A percentile compares a stretch with the other conserved stretches of the same genome.
Evolutionary conservation across 2,113 vertebrate species (phyloP).

Genomic region (Elgaria multicarinata): DNA sequence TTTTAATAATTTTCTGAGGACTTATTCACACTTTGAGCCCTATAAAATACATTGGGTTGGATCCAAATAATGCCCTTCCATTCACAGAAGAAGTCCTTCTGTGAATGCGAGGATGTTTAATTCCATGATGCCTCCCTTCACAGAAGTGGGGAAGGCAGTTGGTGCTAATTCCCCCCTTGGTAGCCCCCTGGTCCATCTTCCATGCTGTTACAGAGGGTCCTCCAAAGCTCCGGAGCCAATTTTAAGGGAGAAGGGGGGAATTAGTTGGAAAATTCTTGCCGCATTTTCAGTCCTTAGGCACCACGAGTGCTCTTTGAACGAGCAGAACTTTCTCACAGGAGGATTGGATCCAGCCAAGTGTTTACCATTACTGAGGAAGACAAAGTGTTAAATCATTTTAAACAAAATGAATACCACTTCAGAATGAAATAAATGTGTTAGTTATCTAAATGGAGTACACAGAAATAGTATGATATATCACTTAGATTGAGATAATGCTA

Average conservation of each 20-base stretch:
- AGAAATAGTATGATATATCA: background rate
- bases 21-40: background rate
- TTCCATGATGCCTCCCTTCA: background rate
- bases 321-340: background rate
- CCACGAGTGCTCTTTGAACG: background rate
- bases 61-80: background rate
- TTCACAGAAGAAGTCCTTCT: too few species aligned
- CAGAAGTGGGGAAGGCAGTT: background rate
- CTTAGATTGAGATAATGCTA: background rate
- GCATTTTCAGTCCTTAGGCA: too few species aligned
- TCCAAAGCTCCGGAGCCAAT: background rate
- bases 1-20: background rate
- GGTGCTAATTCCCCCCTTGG: background rate
- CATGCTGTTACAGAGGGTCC: background rate
- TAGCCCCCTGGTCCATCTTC: background rate
- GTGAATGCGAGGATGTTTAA: background rate
- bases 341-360: background rate
- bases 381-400: fast-evolving
- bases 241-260: background rate
- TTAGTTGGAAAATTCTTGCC: too few species aligned
- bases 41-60: background rate
- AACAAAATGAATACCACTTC: fast-evolving
- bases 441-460: background rate
- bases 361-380: fast-evolving
- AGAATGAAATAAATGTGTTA: fast-evolving